Evolutionary conservation across 2,888 invertebrate genomes (phyloP).

Genomic region (Coenonympha arcania): DNA sequence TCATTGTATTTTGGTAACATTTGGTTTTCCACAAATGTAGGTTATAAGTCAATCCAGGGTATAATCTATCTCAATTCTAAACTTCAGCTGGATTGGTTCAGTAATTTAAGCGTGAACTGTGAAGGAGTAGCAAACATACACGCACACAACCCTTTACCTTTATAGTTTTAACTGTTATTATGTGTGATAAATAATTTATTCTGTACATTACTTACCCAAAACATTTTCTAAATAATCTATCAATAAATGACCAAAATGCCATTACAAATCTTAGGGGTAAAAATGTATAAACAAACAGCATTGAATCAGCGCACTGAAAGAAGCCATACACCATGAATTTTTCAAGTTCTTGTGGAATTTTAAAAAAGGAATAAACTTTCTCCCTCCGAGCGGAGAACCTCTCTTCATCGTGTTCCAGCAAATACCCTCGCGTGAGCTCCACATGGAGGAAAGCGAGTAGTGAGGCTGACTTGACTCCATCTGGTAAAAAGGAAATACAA

Average conservation of each 20-base stretch:
- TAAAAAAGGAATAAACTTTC: slow-evolving; percentile 97
- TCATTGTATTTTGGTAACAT: too few relatives aligned
- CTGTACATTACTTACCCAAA: slow-evolving; percentile 74
- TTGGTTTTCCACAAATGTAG: too few relatives aligned
- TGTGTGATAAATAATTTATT: too few relatives aligned
- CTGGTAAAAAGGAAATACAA: slow-evolving; percentile 37
- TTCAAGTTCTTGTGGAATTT: slow-evolving; percentile 93
- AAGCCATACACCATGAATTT: slow-evolving; percentile 95
- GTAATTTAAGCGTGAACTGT: too few relatives aligned
- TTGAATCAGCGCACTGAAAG: slow-evolving; percentile 97
- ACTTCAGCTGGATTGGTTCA: too few relatives aligned
- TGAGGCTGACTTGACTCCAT: slow-evolving; percentile 59
- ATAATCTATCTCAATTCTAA: too few relatives aligned
- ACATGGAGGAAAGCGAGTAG: slow-evolving; percentile 83
- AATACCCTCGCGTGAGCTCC: slow-evolving; percentile 93
- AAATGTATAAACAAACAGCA: slow-evolving; percentile 98
- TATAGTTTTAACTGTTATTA: too few relatives aligned
- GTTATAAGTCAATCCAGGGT: too few relatives aligned
- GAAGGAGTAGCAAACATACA: too few relatives aligned
- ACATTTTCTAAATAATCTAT: slow-evolving; percentile 81
- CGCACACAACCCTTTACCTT: too few relatives aligned
- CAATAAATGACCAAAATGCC: slow-evolving; percentile 86
- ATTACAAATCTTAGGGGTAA: slow-evolving; percentile 92
- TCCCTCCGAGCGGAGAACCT: slow-evolving; percentile 94
- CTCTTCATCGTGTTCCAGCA: slow-evolving; percentile 95